phyloP scores from a whole-genome alignment of 2,888 invertebrate species.

The Ommatoiulus sabulosus region DNA sequence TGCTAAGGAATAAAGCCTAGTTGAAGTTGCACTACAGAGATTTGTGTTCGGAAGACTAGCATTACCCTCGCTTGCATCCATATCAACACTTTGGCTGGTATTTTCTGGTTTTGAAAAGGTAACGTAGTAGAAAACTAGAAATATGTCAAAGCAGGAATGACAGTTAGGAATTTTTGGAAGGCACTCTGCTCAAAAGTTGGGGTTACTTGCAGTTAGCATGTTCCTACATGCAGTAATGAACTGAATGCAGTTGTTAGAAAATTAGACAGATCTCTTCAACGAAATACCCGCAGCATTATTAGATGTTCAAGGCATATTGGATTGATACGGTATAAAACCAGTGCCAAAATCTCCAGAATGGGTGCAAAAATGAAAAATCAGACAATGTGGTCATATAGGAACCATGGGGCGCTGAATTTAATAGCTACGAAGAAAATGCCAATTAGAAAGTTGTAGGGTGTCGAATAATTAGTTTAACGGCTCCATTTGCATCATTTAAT shows the following conservation, averaged over 20 bases:
- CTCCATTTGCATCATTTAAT: too few relatives aligned
- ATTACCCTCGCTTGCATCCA: slow-evolving; percentile 46
- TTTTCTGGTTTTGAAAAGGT: slow-evolving; percentile 21
- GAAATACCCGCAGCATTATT: neutral
- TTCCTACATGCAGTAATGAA: neutral
- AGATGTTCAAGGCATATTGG: neutral
- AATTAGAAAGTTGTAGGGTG: too few relatives aligned
- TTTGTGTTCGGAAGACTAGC: neutral
- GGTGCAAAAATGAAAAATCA: too few relatives aligned
- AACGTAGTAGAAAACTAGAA: slow-evolving; percentile 51
- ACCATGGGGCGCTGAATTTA: too few relatives aligned
- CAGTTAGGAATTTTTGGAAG: slow-evolving; percentile 20
- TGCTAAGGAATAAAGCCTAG: neutral
- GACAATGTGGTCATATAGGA: too few relatives aligned
- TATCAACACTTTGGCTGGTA: slow-evolving; percentile 25
- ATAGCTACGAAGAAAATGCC: too few relatives aligned
- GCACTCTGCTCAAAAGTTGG: neutral
- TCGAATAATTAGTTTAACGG: too few relatives aligned
- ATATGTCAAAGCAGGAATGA: slow-evolving; percentile 33
- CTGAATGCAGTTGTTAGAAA: neutral
- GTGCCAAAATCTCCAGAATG: too few relatives aligned
- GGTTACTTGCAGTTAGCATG: neutral
- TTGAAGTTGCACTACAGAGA: neutral
- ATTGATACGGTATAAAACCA: too few relatives aligned
- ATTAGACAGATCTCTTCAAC: neutral